A percentile compares a stretch with the other conserved stretches of the same genome.
phyloP scores from a whole-genome alignment of 2,888 invertebrate species.

The Calameuta idolon region DNA sequence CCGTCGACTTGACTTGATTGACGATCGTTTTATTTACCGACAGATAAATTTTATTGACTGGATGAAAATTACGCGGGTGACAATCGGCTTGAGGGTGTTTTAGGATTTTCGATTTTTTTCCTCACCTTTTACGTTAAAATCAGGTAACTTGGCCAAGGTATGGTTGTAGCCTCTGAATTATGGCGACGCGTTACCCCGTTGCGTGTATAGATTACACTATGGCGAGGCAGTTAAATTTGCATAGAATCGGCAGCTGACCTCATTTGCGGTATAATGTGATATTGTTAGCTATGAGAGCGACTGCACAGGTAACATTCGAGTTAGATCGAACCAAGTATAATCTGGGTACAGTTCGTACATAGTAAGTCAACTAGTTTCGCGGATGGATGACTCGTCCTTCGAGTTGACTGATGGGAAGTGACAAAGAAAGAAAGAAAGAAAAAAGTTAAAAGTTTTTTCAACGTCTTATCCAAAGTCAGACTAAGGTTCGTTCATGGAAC shows the following conservation, averaged over 20 bases:
- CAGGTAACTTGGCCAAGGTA: conserved; percentile 45
- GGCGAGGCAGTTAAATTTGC: conserved; percentile 28
- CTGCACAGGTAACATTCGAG: neutral
- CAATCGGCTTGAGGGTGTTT: neutral
- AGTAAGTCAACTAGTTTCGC: neutral
- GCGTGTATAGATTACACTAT: neutral
- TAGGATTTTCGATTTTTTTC: neutral
- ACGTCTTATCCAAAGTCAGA: neutral
- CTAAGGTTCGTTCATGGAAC: neutral
- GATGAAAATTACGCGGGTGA: neutral
- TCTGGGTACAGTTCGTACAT: neutral
- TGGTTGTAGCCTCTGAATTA: conserved; percentile 30
- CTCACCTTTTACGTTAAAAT: neutral
- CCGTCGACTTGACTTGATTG: neutral
- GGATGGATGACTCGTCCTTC: neutral
- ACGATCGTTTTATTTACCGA: neutral
- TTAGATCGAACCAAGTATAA: neutral
- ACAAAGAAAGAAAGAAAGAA: neutral
- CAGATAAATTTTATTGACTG: neutral
- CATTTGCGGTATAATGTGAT: conserved; percentile 24
- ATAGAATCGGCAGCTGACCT: conserved; percentile 30
- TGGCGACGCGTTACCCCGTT: conserved; percentile 21
- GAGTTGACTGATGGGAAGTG: neutral
- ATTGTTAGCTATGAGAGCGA: neutral
- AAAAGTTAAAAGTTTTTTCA: neutral